phyloP scores from a whole-genome alignment of 2,888 invertebrate species.

The Drosophila mayaguana region DNA sequence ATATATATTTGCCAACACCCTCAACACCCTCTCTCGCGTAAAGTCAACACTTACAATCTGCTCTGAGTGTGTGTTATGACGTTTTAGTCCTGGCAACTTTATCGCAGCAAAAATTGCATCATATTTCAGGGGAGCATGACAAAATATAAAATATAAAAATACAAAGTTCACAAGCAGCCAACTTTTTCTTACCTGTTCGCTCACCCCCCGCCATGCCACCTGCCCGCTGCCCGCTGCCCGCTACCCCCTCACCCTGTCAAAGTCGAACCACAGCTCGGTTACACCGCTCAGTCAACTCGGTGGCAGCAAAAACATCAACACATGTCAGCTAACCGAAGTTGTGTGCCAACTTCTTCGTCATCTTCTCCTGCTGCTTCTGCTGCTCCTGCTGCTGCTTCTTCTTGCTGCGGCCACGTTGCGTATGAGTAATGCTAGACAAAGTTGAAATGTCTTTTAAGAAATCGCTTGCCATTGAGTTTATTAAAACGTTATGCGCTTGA shows the following conservation, averaged over 20 bases:
- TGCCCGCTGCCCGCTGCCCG: no score
- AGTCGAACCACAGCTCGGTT: slow-evolving; percentile 7
- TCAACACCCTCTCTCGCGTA: slow-evolving; percentile 28
- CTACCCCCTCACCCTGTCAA: neutral
- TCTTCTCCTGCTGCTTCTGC: neutral
- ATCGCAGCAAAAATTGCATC: slow-evolving; percentile 80
- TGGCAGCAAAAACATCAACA: slow-evolving; percentile 37
- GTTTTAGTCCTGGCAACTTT: slow-evolving; percentile 72
- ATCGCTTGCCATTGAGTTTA: slow-evolving; percentile 63
- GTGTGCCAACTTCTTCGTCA: slow-evolving; percentile 32
- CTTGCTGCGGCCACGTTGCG: slow-evolving; percentile 53
- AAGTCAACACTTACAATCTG: slow-evolving; percentile 68
- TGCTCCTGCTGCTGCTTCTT: neutral
- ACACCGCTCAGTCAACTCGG: slow-evolving; percentile 29
- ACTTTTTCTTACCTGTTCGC: slow-evolving; percentile 57
- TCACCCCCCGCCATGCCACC: no score
- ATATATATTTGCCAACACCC: slow-evolving; percentile 16
- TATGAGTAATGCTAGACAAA: slow-evolving; percentile 73
- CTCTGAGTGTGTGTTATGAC: slow-evolving; percentile 45
- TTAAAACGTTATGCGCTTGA: slow-evolving; percentile 59
- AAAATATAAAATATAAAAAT: slow-evolving; percentile 64
- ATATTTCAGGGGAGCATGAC: slow-evolving; percentile 75
- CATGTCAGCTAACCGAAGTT: slow-evolving; percentile 53
- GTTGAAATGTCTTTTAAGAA: slow-evolving; percentile 47
- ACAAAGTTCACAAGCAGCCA: slow-evolving; percentile 54